These are phyloP conservation scores for Neomorphus geoffroyi DNA, from an alignment of 2,797 vertebrate species.

Conservation along the genomic window DNA sequence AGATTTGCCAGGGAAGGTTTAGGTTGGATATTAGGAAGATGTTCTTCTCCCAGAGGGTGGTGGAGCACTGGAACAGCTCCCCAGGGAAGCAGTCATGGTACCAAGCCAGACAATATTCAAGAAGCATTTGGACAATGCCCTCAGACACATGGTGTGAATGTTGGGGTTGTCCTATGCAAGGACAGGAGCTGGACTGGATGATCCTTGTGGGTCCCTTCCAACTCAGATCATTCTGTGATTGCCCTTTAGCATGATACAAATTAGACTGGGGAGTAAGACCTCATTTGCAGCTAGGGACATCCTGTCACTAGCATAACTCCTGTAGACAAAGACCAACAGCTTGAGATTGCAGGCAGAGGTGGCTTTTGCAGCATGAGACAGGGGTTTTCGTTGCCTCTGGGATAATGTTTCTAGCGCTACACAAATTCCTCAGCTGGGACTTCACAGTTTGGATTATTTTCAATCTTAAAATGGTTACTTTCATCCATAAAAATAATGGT, in stretches of 20 bases:
- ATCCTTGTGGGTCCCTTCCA: no score
- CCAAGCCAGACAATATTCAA: no score
- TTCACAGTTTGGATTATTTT: background rate
- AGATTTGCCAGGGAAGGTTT: no score
- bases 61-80: no score
- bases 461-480: background rate
- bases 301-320: background rate
- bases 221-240: background rate
- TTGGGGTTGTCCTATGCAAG: no score
- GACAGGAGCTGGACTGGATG: no score
- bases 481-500: background rate
- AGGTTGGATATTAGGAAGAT: no score
- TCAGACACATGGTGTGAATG: no score
- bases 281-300: background rate
- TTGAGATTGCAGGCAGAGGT: background rate
- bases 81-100: no score
- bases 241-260: background rate
- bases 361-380: background rate
- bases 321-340: background rate
- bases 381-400: background rate
- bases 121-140: no score
- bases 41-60: no score
- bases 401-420: background rate
- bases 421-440: background rate
- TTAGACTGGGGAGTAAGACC: background rate